These are phyloP conservation scores for Eulemur albifrons DNA, from an alignment of 2,797 vertebrate species.

Conservation along the genomic window DNA sequence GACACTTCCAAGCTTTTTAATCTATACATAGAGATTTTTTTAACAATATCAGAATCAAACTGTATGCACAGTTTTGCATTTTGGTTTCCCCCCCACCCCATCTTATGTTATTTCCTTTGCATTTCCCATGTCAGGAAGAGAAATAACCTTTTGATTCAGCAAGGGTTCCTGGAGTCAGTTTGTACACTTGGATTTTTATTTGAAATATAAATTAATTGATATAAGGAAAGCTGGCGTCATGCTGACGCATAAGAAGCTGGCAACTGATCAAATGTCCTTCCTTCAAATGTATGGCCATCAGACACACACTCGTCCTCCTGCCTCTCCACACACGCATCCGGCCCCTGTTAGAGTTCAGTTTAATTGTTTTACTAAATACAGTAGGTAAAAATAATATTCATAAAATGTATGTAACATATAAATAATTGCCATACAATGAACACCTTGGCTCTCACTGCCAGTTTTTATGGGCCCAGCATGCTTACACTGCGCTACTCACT, in stretches of 20 bases:
- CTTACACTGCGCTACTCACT: background rate
- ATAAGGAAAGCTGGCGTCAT: background rate
- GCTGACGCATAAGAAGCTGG: background rate
- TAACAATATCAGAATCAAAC: too few relatives aligned
- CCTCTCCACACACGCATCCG: background rate
- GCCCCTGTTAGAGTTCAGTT: background rate
- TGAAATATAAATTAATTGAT: conserved; percentile 5
- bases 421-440: background rate
- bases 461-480: background rate
- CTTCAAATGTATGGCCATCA: background rate
- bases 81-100: background rate
- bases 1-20: too few relatives aligned
- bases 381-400: background rate
- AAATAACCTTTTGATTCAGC: background rate
- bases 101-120: background rate
- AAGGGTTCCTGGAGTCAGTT: background rate
- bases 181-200: background rate
- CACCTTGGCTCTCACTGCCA: background rate
- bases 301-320: background rate
- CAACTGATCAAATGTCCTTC: background rate
- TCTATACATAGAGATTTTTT: too few relatives aligned
- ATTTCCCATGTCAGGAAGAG: background rate
- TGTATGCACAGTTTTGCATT: too few relatives aligned
- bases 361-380: background rate
- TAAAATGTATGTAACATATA: background rate